Conservation (phyloP, 1,140 invertebrate genomes). For the Tenebrio molitor region DNA sequence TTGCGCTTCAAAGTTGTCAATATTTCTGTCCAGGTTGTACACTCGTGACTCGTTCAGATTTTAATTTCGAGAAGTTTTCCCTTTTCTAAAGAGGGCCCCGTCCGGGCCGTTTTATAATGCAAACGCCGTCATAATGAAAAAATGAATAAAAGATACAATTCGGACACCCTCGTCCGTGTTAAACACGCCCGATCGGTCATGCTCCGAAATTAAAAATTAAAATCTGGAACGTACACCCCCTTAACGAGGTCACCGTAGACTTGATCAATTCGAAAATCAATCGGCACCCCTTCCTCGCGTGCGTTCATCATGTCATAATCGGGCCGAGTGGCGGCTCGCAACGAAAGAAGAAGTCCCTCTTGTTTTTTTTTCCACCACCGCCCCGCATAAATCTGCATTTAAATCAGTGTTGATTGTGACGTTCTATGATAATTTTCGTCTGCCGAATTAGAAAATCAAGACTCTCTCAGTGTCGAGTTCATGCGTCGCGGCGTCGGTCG, state of each 20-base stretch:
- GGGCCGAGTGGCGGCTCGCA: too few relatives aligned
- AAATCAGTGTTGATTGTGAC: conserved; percentile 37
- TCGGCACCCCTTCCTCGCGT: neutral
- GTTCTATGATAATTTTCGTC: conserved; percentile 40
- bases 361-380: conserved; percentile 13
- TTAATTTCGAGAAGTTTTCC: too few relatives aligned
- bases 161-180: neutral
- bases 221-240: neutral
- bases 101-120: too few relatives aligned
- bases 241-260: neutral
- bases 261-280: neutral
- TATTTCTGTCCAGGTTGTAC: too few relatives aligned
- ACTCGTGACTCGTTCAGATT: too few relatives aligned
- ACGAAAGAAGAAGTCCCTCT: neutral
- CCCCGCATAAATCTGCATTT: conserved; percentile 29
- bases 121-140: neutral
- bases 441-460: conserved; percentile 39
- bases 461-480: conserved; percentile 8
- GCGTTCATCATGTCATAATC: neutral
- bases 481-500: neutral
- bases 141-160: conserved; percentile 6
- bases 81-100: too few relatives aligned
- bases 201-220: conserved; percentile 1
- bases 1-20: too few relatives aligned
- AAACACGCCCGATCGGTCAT: neutral